A percentile compares a stretch with the other conserved stretches of the same genome.
Evolutionary conservation across 2,797 vertebrate genomes (phyloP).

Genomic region (Xiphorhynchus erythropygius): DNA sequence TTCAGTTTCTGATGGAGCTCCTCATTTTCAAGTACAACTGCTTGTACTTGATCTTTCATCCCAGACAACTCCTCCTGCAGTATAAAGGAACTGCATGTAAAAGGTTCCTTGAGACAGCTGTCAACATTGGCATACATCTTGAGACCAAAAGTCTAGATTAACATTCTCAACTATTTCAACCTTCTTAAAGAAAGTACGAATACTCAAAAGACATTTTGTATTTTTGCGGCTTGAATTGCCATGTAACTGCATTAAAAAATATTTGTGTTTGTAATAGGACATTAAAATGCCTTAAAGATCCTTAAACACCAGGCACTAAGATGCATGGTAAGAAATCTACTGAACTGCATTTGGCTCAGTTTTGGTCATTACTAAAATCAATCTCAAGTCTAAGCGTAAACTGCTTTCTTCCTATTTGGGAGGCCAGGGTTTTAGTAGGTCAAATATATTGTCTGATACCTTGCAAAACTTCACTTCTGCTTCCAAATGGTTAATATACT

Average conservation of each 20-base stretch:
- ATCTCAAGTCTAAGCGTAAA: background rate
- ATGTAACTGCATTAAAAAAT: background rate
- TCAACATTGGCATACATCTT: background rate
- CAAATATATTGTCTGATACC: slow-evolving; percentile 69
- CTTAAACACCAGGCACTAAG: background rate
- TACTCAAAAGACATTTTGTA: background rate
- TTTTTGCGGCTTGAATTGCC: background rate
- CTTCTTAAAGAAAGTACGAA: background rate
- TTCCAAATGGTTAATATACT: slow-evolving; percentile 93
- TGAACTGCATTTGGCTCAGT: background rate
- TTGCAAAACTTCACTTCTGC: slow-evolving; percentile 94
- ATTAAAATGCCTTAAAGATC: background rate
- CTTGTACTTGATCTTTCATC: slow-evolving; percentile 83
- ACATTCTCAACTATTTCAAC: background rate
- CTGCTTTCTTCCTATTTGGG: background rate
- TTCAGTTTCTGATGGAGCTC: slow-evolving; percentile 83
- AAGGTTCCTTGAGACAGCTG: background rate
- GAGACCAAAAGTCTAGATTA: background rate
- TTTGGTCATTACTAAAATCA: background rate
- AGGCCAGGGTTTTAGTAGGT: background rate
- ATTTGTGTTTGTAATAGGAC: background rate
- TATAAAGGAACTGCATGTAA: slow-evolving; percentile 15
- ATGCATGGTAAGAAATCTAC: background rate
- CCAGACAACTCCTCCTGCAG: slow-evolving; percentile 86
- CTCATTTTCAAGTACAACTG: slow-evolving; percentile 88